Evolutionary conservation across 1,140 invertebrate species (phyloP).

Genomic region (Ips typographus): DNA sequence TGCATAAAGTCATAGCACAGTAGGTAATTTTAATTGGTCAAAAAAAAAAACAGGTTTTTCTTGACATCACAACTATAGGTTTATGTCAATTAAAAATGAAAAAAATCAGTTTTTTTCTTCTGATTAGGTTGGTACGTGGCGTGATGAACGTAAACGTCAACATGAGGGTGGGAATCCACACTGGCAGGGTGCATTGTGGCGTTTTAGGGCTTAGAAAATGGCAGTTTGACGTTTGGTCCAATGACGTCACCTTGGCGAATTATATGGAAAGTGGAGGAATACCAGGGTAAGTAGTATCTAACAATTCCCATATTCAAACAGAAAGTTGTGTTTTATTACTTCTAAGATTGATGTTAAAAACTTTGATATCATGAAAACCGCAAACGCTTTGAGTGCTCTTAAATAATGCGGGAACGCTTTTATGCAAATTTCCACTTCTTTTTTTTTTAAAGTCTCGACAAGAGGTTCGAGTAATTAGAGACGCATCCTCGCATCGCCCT

Average conservation of each 20-base stretch:
- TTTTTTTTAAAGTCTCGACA: too few species aligned
- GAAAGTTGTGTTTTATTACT: background rate
- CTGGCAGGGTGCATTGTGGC: slow-evolving; percentile 89
- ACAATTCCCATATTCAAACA: too few species aligned
- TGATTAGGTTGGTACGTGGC: slow-evolving; percentile 75
- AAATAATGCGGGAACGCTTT: too few species aligned
- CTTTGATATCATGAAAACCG: too few species aligned
- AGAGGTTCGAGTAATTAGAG: too few species aligned
- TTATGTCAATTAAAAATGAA: slow-evolving; percentile 5
- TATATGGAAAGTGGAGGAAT: slow-evolving; percentile 95
- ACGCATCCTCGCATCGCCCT: too few species aligned
- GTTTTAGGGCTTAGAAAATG: slow-evolving; percentile 89
- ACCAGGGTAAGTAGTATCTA: slow-evolving; percentile 69
- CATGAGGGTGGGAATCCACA: slow-evolving; percentile 95
- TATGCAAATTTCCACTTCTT: too few species aligned
- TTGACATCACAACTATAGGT: too few species aligned
- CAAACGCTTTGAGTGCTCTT: too few species aligned
- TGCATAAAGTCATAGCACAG: too few species aligned
- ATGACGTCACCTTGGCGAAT: slow-evolving; percentile 93
- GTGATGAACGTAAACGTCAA: slow-evolving; percentile 90
- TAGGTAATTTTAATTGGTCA: too few species aligned
- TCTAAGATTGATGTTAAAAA: background rate
- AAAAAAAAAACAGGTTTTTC: too few species aligned
- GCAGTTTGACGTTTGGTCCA: slow-evolving; percentile 95
- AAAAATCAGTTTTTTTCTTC: background rate